These are phyloP conservation scores for Mesitornis unicolor DNA, from an alignment of 2,113 vertebrate species.

Conservation along the genomic window DNA sequence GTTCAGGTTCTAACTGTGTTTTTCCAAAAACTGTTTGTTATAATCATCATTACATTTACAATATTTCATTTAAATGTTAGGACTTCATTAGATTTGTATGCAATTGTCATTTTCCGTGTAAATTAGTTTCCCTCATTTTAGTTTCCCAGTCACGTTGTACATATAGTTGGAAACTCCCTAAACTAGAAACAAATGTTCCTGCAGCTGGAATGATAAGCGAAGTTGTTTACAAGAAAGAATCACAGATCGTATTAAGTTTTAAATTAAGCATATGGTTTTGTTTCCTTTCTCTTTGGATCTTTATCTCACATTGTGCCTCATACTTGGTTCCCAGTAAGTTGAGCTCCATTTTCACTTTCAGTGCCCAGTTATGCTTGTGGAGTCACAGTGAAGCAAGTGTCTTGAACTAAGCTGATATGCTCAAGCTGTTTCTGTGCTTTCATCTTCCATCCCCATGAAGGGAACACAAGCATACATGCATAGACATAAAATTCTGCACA, in stretches of 20 bases:
- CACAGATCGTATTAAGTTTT: slow-evolving; percentile 2
- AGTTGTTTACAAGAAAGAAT: slow-evolving; percentile 45
- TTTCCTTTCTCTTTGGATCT: slow-evolving; percentile 22
- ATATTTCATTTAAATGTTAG: background rate
- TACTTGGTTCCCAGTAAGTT: background rate
- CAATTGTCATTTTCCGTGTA: background rate
- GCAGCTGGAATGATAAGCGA: background rate
- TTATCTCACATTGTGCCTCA: background rate
- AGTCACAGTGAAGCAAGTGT: background rate
- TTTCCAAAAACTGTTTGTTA: background rate
- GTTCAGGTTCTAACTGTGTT: background rate
- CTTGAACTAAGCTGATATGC: background rate
- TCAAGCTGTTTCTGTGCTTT: slow-evolving; percentile 2
- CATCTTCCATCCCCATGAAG: background rate
- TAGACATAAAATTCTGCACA: background rate
- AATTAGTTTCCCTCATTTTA: background rate
- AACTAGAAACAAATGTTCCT: slow-evolving; percentile 18
- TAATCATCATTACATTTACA: background rate
- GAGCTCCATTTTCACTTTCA: background rate
- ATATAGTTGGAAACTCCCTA: background rate
- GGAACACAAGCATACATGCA: background rate
- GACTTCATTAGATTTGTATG: background rate
- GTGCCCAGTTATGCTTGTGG: background rate
- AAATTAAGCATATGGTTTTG: background rate
- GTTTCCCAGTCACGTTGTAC: background rate